Evolutionary conservation across 2,113 vertebrate species (phyloP).

Genomic region (Steatornis caripensis): DNA sequence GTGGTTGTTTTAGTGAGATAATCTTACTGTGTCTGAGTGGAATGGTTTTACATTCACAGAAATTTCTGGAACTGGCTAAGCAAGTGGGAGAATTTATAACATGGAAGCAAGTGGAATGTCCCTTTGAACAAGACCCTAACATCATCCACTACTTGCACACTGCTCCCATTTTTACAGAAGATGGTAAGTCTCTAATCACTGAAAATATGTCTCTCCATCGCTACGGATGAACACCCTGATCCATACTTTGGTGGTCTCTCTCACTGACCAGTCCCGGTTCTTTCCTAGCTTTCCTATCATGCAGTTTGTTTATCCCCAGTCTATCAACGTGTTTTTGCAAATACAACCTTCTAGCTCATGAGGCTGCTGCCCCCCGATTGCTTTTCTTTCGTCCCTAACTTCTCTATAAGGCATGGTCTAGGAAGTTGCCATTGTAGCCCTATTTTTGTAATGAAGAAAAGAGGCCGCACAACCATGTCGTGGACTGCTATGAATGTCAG

Average conservation of each 20-base stretch:
- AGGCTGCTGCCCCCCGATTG: not conserved
- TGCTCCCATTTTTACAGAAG: conserved; percentile 79
- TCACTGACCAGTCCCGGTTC: not conserved
- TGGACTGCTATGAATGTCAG: not conserved
- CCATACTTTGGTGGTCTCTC: not conserved
- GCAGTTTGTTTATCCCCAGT: not conserved
- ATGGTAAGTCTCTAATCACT: conserved; percentile 66
- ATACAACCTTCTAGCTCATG: not conserved
- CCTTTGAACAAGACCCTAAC: conserved; percentile 77
- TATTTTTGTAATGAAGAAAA: not conserved
- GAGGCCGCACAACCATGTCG: not conserved
- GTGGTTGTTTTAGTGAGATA: not conserved
- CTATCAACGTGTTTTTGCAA: not conserved
- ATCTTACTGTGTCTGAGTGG: not conserved
- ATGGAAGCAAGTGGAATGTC: conserved; percentile 82
- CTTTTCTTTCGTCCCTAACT: not conserved
- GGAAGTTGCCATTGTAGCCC: not conserved
- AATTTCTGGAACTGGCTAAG: conserved; percentile 79
- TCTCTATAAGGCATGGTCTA: not conserved
- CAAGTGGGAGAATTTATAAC: conserved; percentile 83
- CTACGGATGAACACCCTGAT: not conserved
- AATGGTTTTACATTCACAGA: conserved; percentile 61
- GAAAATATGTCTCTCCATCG: not conserved
- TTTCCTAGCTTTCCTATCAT: not conserved
- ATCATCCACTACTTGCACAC: conserved; percentile 79